phyloP scores from a whole-genome alignment of 2,888 invertebrate species.

The Pyrrhosoma nymphula region DNA sequence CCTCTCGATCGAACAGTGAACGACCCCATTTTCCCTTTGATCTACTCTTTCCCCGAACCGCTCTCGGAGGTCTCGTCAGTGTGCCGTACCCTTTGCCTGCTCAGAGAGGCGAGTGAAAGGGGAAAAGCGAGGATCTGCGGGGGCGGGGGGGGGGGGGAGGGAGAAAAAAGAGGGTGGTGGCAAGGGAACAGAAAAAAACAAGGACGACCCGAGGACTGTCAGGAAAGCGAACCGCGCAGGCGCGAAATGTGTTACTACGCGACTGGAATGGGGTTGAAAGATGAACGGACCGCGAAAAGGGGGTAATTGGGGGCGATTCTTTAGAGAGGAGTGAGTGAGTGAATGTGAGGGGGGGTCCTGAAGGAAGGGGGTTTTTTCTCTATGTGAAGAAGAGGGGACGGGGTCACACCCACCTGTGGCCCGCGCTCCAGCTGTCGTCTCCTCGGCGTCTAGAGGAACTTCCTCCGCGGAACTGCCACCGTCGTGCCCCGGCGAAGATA shows the following conservation, averaged over 20 bases:
- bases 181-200: not conserved
- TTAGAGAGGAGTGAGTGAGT: not conserved
- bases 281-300: not conserved
- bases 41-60: not conserved
- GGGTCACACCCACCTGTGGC: slow-evolving; percentile 7
- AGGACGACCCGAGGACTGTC: not conserved
- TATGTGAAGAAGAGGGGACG: not conserved
- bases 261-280: not conserved
- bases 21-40: not conserved
- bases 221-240: not conserved
- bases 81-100: not conserved
- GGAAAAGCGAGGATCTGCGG: not conserved
- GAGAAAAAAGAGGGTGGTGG: not conserved
- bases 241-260: not conserved
- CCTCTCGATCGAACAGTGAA: not conserved
- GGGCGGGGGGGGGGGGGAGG: not conserved
- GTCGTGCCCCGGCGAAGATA: not conserved
- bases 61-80: not conserved
- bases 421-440: slow-evolving; percentile 7
- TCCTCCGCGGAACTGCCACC: not conserved
- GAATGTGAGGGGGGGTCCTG: not conserved
- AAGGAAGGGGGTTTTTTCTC: not conserved
- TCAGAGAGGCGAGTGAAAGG: not conserved
- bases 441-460: not conserved
- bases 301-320: too few relatives aligned